Evolutionary conservation across 2,888 invertebrate genomes (phyloP).

Genomic region (Graphium colonna): DNA sequence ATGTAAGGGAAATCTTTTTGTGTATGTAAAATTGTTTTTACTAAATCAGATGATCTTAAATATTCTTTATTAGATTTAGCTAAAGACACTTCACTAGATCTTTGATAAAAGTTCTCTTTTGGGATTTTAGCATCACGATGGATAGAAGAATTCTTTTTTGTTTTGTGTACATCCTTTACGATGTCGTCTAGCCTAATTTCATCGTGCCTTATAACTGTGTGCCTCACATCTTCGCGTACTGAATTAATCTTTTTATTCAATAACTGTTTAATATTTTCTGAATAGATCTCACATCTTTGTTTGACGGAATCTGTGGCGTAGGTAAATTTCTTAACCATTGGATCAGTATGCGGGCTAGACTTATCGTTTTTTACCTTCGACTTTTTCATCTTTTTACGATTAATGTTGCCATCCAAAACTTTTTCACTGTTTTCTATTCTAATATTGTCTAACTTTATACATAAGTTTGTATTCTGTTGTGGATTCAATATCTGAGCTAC

Average conservation of each 20-base stretch:
- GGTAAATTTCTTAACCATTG: conserved; percentile 33
- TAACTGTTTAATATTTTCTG: conserved; percentile 29
- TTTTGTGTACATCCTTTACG: neutral
- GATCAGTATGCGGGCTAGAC: conserved; percentile 18
- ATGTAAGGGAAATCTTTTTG: conserved; percentile 27
- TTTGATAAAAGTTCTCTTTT: neutral
- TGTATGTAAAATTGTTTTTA: conserved; percentile 46
- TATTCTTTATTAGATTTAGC: conserved; percentile 27
- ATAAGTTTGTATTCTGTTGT: conserved; percentile 20
- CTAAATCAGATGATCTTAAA: conserved; percentile 53
- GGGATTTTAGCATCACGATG: neutral
- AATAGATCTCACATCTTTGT: conserved; percentile 34
- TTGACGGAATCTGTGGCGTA: conserved; percentile 32
- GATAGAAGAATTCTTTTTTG: neutral
- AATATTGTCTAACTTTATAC: neutral
- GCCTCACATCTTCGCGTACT: neutral
- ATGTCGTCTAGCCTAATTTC: neutral
- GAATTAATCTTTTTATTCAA: conserved; percentile 17
- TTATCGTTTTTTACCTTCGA: conserved; percentile 14
- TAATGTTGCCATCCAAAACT: too few species aligned
- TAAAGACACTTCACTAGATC: neutral
- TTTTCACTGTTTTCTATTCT: conserved; percentile 9
- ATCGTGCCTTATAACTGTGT: neutral
- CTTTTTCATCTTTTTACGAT: conserved; percentile 12
- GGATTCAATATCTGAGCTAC: neutral